Evolutionary conservation across 2,797 vertebrate species (phyloP).

Genomic region (Intellagama lesueurii): DNA sequence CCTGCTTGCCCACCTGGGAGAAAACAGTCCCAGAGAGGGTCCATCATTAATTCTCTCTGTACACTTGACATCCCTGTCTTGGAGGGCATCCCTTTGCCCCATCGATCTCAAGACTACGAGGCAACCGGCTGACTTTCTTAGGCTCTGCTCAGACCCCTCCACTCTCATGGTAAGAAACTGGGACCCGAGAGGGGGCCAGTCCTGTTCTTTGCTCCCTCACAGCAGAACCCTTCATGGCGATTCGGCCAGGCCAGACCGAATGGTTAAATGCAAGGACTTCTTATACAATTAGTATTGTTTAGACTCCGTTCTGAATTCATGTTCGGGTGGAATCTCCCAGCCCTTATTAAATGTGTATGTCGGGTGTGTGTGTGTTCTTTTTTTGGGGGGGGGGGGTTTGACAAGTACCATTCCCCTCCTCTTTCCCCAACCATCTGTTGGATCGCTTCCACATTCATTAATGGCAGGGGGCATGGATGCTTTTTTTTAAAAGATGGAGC

Average conservation of each 20-base stretch:
- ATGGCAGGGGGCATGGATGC: no score
- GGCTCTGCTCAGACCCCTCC: not conserved
- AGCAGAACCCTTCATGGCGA: not conserved
- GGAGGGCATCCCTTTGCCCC: not conserved
- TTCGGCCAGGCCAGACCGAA: no score
- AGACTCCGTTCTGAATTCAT: not conserved
- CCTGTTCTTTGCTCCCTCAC: not conserved
- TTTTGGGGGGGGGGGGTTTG: no score
- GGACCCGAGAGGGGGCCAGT: no score
- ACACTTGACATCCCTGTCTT: not conserved
- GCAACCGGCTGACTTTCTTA: no score
- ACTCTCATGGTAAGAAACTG: not conserved
- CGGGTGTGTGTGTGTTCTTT: no score
- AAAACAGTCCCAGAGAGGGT: not conserved
- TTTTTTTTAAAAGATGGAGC: no score
- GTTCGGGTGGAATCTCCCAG: not conserved
- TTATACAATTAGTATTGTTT: not conserved
- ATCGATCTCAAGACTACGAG: not conserved
- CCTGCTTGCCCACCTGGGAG: not conserved
- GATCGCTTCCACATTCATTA: not conserved
- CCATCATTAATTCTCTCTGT: not conserved
- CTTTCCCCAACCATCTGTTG: accelerated
- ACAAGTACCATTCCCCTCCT: no score
- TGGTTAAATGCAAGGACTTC: no score
- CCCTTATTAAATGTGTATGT: no score